Evolutionary conservation across 1,140 invertebrate genomes (phyloP), one percentile per base, ranked within the genome.

Genomic region (Lucilia cuprina): DNA sequence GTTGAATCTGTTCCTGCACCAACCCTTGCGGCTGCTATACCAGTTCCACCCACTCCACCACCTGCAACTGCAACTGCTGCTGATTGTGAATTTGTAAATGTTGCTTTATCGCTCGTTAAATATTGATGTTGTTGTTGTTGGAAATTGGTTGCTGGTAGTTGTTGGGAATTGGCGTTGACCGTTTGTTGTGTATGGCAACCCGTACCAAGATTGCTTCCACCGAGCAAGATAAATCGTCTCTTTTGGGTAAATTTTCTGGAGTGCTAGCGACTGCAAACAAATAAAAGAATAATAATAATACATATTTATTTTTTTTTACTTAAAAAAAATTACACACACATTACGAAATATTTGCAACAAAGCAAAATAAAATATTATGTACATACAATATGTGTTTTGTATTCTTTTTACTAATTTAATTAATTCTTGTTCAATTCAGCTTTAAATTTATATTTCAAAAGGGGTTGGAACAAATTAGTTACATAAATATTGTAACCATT

Each of bases 261-360:
- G 93, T 93, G 88, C 93, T 94, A 88, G 93, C 93, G 91, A 94
- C 93, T 94, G 92, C 5, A 93, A 93, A 41, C 0, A 87, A 41
- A 78, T 55, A 14, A 60, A 21, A 49, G 17, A 50, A 80, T 50
- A 19, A 2, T 21, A 25, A 9, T 25, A 21, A 0, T 12, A 55
- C 0, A 17, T 55, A 55, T 55, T 55, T 2, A 10, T 17, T 55
- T 17, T 55, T 14, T 5, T 55, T 55, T 10, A 55, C 50, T 12
- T 0, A 55, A 14, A 55, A 17, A 55, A 55, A 55, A 5, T 3
- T 3, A 30, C 25, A 30, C 25, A 30, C 25, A 30, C 41, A 41
- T 41, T 41, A 41, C 10, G 10, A 41, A 41, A 41, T 41, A 41
- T 41, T 41, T 41, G 41, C 41, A 41, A 41, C 41, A 41, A 41